Evolutionary conservation across 2,113 vertebrate species (phyloP).

Genomic region (Cariama cristata): DNA sequence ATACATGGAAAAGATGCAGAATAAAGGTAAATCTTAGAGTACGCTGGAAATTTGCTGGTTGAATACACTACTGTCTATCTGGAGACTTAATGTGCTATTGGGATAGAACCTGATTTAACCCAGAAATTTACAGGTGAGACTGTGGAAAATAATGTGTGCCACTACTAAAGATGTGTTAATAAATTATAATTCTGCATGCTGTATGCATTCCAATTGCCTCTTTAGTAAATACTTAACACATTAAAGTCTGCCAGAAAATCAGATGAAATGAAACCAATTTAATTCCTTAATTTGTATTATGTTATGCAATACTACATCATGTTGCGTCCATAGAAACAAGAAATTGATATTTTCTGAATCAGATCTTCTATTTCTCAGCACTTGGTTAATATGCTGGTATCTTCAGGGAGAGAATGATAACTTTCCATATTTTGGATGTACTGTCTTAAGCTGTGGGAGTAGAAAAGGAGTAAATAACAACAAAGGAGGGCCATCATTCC

Average conservation of each 20-base stretch:
- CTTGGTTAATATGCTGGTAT: background rate
- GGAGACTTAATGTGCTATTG: background rate
- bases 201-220: conserved; percentile 69
- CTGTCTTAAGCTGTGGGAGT: background rate
- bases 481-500: background rate
- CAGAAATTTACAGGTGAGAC: conserved; percentile 67
- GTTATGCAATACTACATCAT: conserved; percentile 72
- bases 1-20: conserved; percentile 11
- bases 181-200: conserved; percentile 66
- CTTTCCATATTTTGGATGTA: background rate
- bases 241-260: conserved; percentile 70
- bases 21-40: conserved; percentile 66
- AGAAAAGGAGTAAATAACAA: background rate
- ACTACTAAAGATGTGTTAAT: conserved; percentile 73
- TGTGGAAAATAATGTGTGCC: conserved; percentile 63
- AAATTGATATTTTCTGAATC: conserved; percentile 55
- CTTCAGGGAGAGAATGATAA: background rate
- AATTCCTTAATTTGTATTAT: conserved; percentile 72
- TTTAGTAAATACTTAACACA: conserved; percentile 71
- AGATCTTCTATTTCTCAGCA: background rate
- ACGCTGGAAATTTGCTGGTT: background rate
- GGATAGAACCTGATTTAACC: conserved; percentile 63
- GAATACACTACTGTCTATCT: background rate
- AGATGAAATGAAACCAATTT: conserved; percentile 74
- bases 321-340: conserved; percentile 33